A percentile compares a stretch with the other conserved stretches of the same genome.
Conservation (phyloP, 2,888 invertebrate genomes). For the Drosophila pseudotakahashii region DNA sequence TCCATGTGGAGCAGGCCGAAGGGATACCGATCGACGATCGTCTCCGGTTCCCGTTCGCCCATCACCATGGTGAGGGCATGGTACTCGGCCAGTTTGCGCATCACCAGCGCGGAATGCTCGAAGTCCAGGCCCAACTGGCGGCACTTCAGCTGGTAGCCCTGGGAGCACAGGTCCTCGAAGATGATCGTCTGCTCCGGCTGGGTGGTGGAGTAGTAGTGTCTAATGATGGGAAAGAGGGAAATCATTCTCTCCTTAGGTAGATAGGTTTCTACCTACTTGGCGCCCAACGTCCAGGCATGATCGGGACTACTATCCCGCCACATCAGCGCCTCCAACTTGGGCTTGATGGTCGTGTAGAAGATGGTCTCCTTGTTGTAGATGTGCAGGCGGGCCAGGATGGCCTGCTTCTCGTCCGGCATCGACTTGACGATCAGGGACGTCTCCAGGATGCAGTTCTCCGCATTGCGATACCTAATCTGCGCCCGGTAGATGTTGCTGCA, state of each 20-base stretch:
- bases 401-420: conserved; percentile 83
- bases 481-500: conserved; percentile 83
- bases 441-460: conserved; percentile 46
- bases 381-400: conserved; percentile 83
- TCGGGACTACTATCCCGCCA: conserved; percentile 59
- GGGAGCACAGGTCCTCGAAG: conserved; percentile 83
- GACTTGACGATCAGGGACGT: conserved; percentile 75
- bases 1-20: conserved; percentile 79
- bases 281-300: conserved; percentile 71
- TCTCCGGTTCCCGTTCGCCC: conserved; percentile 80
- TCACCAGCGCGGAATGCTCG: conserved; percentile 84
- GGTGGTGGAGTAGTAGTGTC: conserved; percentile 78
- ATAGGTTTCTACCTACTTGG: conserved; percentile 62
- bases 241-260: no score
- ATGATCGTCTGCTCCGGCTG: conserved; percentile 82
- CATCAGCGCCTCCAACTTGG: conserved; percentile 84
- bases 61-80: conserved; percentile 86
- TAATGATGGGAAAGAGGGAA: conserved; percentile 55
- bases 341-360: conserved; percentile 84
- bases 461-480: conserved; percentile 62
- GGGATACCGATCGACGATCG: conserved; percentile 71
- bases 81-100: conserved; percentile 85
- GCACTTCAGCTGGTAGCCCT: conserved; percentile 85
- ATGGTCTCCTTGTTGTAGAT: conserved; percentile 84
- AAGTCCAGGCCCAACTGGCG: conserved; percentile 86